These are phyloP conservation scores for Rhinoderma darwinii DNA, from an alignment of 2,113 vertebrate species.

Conservation along the genomic window DNA sequence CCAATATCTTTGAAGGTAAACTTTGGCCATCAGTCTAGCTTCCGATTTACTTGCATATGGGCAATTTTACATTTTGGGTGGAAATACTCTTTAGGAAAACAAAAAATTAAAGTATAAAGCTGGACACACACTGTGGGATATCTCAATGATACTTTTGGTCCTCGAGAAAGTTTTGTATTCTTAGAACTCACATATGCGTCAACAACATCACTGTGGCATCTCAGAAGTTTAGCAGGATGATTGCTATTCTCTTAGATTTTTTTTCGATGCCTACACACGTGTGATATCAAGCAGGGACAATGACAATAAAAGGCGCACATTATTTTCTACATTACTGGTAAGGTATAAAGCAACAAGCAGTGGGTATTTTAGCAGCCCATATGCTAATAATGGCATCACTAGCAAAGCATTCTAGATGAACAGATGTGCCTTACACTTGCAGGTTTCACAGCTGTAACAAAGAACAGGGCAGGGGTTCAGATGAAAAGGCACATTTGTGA, in stretches of 20 bases:
- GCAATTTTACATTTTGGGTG: background rate
- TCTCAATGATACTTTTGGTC: background rate
- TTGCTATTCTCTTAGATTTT: background rate
- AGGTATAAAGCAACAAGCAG: constrained; percentile 24
- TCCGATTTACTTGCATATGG: background rate
- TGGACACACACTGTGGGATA: background rate
- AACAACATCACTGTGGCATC: background rate
- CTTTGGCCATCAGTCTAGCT: background rate
- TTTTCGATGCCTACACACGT: background rate
- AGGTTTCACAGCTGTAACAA: constrained; percentile 32
- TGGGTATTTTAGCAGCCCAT: background rate
- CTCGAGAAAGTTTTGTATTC: background rate
- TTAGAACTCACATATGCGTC: background rate
- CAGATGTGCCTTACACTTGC: constrained; percentile 31
- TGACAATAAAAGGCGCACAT: background rate
- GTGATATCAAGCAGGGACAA: constrained; percentile 3
- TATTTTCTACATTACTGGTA: constrained; percentile 24
- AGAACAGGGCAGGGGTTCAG: constrained; percentile 20
- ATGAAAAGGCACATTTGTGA: constrained; percentile 55
- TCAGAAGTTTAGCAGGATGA: background rate
- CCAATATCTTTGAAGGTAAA: no score
- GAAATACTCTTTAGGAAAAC: background rate
- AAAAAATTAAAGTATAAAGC: background rate
- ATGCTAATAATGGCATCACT: constrained; percentile 36
- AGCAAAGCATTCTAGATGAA: background rate